These are phyloP conservation scores for Myotis yumanensis DNA, from an alignment of 2,113 vertebrate species.

Conservation along the genomic window DNA sequence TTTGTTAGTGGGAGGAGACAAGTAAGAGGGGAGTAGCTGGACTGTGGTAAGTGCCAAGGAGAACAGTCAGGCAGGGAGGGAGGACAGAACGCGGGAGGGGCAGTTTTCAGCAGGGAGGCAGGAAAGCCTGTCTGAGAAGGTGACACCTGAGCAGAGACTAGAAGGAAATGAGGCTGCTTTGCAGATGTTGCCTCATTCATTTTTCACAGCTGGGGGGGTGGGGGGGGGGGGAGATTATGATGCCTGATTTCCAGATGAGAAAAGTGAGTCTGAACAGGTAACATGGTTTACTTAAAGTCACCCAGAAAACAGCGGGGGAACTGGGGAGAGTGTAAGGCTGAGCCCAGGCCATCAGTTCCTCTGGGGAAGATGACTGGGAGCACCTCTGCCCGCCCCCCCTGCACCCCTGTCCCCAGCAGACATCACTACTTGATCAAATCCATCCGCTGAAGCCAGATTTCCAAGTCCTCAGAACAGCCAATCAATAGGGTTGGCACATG, in stretches of 20 bases:
- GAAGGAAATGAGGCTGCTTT: background rate
- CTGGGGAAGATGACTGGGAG: background rate
- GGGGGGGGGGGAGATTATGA: background rate
- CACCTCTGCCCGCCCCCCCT: background rate
- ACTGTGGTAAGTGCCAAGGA: background rate
- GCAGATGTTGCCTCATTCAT: background rate
- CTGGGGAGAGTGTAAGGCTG: accelerated
- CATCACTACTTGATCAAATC: background rate
- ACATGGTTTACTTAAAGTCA: background rate
- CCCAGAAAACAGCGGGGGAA: background rate
- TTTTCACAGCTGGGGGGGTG: background rate
- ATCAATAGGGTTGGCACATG: no score
- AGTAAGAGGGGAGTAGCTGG: no score
- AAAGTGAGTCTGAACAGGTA: background rate
- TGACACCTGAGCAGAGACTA: background rate
- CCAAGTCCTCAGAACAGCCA: background rate
- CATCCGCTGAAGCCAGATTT: background rate
- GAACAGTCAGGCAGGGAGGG: background rate
- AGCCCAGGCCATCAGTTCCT: background rate
- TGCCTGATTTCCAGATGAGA: background rate
- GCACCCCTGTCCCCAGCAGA: background rate
- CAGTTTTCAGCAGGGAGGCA: background rate
- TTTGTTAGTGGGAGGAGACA: background rate
- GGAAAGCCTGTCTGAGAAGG: background rate
- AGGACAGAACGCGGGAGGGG: background rate